A percentile compares a stretch with the other conserved stretches of the same genome.
These are phyloP conservation scores for Orchestes rusci DNA, from an alignment of 2,888 invertebrate genomes.

Conservation along the genomic window DNA sequence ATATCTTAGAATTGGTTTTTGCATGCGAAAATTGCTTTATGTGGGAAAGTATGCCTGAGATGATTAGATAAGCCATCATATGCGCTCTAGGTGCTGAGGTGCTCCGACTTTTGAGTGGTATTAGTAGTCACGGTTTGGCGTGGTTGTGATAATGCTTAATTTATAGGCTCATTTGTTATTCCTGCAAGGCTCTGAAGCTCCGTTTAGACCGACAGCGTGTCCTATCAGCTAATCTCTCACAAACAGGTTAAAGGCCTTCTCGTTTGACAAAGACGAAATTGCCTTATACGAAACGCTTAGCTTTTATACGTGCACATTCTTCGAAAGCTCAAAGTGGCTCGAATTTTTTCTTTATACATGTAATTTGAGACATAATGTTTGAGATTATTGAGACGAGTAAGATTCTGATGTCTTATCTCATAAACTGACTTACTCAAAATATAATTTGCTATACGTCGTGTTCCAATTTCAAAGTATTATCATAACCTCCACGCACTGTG, in stretches of 20 bases:
- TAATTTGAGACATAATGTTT: no score
- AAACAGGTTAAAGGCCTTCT: slow-evolving; percentile 30
- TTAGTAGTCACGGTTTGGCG: slow-evolving; percentile 29
- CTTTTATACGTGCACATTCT: no score
- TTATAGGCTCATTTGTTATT: slow-evolving; percentile 36
- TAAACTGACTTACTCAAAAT: no score
- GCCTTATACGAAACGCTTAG: no score
- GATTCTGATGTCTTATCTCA: no score
- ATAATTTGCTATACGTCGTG: no score
- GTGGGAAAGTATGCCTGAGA: slow-evolving; percentile 16
- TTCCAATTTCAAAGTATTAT: no score
- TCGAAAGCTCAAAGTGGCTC: no score
- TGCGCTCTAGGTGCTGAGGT: slow-evolving; percentile 13
- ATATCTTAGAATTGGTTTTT: no score
- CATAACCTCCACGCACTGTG: no score
- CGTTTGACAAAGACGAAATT: slow-evolving; percentile 13
- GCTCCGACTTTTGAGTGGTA: slow-evolving; percentile 27
- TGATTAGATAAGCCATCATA: slow-evolving; percentile 14
- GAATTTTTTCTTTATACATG: no score
- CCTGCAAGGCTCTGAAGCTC: slow-evolving; percentile 34
- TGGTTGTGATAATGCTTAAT: slow-evolving; percentile 34
- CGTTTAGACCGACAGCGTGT: slow-evolving; percentile 38
- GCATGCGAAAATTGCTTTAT: slow-evolving; percentile 19
- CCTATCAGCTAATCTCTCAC: slow-evolving; percentile 39
- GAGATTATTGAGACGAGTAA: no score